Base-by-base conservation (phyloP, 2,797 vertebrate species). In the Hyperoplus immaculatus region DNA sequence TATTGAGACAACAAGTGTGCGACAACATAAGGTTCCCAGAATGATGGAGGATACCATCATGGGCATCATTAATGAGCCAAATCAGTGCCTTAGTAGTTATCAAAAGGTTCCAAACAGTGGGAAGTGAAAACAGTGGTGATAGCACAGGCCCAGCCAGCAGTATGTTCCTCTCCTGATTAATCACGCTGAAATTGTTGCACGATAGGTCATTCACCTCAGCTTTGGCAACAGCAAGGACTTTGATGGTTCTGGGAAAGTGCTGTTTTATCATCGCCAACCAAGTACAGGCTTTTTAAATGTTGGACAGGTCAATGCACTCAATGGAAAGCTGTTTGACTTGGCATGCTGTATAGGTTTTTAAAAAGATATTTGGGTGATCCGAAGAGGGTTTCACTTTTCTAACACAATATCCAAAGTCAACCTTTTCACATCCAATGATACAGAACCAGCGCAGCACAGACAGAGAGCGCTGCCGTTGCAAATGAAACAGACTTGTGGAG, bases 261-360 rank as follows among this genome's bases (percentile, higher is more conserved):
- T 60, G 60, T 91, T 93, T 94, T 90, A 92, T 94, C 89, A 91
- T 90, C 59, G 58, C 86, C 29, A 29, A 85, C 84, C 89, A 84
- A 84, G 84, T 74, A 61, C 80, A 75, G 77, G 50, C 69, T 66
- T 87, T 86, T 88, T 77, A 75, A 84, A 91, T 78, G 61, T 57
- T 57, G 87, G 89, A 91, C 92, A 92, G 92, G 93, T 92, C 93
- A 88, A 86, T 92, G 91, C 85, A 87, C 92, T 87, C 88, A 85
- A 74, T 78, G 77, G 72, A 87, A 94, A 92, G 83, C 82, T 94
- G 92, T 94, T 94, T 94, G 87, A 79, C 72, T 94, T 94, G 94
- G 92, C 93, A 16, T 56, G 70, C 76, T 0, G 49, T 1, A 5
- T 16, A 59, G 84, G 82, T 91, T 90, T 91, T 91, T 90, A 88